Evolutionary conservation across 2,797 vertebrate species (phyloP), one percentile per base, ranked within the genome.

Genomic region (Falco concolor): DNA sequence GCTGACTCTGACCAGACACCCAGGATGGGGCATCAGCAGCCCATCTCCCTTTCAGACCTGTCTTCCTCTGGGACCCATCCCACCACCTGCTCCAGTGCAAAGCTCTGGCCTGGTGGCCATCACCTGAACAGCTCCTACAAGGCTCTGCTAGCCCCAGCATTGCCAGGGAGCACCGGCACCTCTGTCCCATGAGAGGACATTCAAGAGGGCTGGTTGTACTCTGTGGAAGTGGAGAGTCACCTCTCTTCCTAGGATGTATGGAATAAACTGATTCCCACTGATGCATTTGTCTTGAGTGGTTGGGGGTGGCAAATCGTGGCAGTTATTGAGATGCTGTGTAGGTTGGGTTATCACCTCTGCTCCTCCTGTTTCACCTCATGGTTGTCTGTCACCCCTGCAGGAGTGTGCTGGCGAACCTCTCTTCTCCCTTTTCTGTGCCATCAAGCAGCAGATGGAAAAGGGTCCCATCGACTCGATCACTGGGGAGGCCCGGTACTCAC

Each of bases 401-500:
- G 99, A 99, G 90, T 99, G 99, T 68, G 99, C 99, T 1, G 99
- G 99, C 2, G 99, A 99, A 84, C 99, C 99, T 34, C 98, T 99
- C 42, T 99, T 99, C 97, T 99, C 99, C 63, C 98, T 99, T 53
- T 99, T 99, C 98, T 99, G 99, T 85, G 99, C 99, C 97, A 99
- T 99, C 98, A 99, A 99, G 97, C 99, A 99, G 98, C 99, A 99
- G 98, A 99, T 99, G 99, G 99, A 99, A 97, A 99, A 99, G 93
- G 99, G 99, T 11, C 99, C 99, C 85, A 99, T 99, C 2, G 99
- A 99, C 63, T 98, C 99, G 38, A 99, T 99, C 98, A 99, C 99
- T 0, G 99, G 99, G 22, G 99, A 99, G 97, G 99, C 99, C 0
- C 98, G 99, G 83, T 99, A 99, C 95, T 99, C 99, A 0, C 98